phyloP scores from a whole-genome alignment of 1,140 invertebrate species.

The Pseudomyrmex concolor region DNA sequence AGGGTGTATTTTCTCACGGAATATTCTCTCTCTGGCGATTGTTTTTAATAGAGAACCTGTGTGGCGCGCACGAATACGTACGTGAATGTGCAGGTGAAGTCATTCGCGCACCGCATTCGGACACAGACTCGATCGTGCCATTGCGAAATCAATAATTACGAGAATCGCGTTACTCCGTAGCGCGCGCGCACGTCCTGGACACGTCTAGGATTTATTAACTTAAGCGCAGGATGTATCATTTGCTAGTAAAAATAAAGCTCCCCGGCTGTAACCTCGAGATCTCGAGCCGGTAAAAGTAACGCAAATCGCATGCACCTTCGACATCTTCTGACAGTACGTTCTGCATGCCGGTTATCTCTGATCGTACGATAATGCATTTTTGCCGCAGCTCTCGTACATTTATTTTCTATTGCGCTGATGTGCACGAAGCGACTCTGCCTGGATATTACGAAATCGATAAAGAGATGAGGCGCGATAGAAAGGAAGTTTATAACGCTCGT shows the following conservation, averaged over 20 bases:
- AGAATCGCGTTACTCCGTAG: conserved; percentile 45
- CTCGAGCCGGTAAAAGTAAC: conserved; percentile 51
- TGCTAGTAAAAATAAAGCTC: conserved; percentile 47
- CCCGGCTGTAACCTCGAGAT: conserved; percentile 44
- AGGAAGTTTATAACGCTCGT: conserved; percentile 14
- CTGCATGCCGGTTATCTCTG: conserved; percentile 34
- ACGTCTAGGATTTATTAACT: conserved; percentile 49
- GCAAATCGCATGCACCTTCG: conserved; percentile 47
- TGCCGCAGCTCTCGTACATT: conserved; percentile 15
- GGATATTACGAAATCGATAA: conserved; percentile 45
- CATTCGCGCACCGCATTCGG: conserved; percentile 53
- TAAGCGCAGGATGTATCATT: conserved; percentile 39
- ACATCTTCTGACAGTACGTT: conserved; percentile 2
- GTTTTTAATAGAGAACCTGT: conserved; percentile 38
- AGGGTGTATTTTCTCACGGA: conserved; percentile 9
- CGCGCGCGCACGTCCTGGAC: conserved; percentile 22
- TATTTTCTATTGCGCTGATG: conserved; percentile 26
- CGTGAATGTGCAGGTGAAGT: conserved; percentile 14
- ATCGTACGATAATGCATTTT: conserved; percentile 55
- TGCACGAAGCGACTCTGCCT: conserved; percentile 19
- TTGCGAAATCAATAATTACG: conserved; percentile 60
- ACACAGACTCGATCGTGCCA: conserved; percentile 37
- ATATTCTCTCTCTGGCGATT: conserved; percentile 22
- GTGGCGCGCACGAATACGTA: background rate
- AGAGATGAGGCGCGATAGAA: conserved; percentile 29